Evolutionary conservation across 2,888 invertebrate species (phyloP), one percentile per base, ranked within the genome.

Genomic region (Slavum lentiscoides): DNA sequence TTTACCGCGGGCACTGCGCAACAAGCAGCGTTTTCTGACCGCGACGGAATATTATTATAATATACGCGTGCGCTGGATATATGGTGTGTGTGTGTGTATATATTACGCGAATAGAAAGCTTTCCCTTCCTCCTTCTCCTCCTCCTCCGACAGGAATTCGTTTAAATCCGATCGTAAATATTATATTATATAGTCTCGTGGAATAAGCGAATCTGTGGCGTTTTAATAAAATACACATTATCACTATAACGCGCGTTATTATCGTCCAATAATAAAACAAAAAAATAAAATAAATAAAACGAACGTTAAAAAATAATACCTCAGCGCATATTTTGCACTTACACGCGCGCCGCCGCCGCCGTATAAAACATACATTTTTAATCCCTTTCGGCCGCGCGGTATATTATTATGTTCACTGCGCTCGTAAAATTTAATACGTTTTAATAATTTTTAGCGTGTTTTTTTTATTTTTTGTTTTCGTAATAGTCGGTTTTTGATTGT

Each of bases 91-190:
- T 30, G 30, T 30, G 30, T 30, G 30, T 30, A 30, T 30, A 30
- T 4, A 30, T 30, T 30, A 30, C 17, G 21, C 21, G 15, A 17
- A 49, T 58, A 67, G 67, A 76, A 68, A 76, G 75, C 75, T 68
- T 8, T 8, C 9, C 43, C 43, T 6, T 11, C 1, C 75, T 2
- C 43, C 23, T 11, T 19, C 19, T 37, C 55, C 8, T 3, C 15
- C 72, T n/a, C n/a, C 30, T 11, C 39, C n/a, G 43, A 30, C n/a
- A 13, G 75, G 58, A 43, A 67, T 67, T 43, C n/a, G 30, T 77
- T 69, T 77, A 62, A 70, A 53, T 37, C 69, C 69, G 77, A 77
- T 70, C 69, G 53, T 77, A 77, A 77, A 77, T 77, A 30, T 30
- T 30, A 30, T 30, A 30, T n/a, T n/a, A 30, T 58, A 75, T 58